A percentile compares a stretch with the other conserved stretches of the same genome.
Conservation (phyloP, 1,140 invertebrate species). For the Aphis craccivora region DNA sequence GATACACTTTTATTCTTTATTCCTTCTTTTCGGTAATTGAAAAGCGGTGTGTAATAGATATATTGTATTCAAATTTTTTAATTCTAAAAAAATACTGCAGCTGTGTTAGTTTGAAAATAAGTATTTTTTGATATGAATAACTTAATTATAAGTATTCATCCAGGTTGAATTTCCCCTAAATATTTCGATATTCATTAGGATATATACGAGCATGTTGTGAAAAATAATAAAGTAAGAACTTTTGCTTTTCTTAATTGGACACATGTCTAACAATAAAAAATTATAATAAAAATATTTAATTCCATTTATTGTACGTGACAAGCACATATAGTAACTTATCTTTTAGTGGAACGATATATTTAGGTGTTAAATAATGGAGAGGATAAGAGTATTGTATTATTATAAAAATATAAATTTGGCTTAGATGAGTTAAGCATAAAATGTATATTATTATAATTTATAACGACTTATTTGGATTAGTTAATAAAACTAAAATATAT, state of each 20-base stretch:
- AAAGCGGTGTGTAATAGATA: not conserved
- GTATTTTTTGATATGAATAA: not conserved
- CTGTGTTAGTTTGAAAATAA: not conserved
- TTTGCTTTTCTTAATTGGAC: too few species aligned
- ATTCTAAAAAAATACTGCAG: not conserved
- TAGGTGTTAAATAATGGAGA: not conserved
- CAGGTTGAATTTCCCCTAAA: not conserved
- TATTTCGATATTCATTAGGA: not conserved
- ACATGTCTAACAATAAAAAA: too few species aligned
- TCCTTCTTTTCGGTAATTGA: not conserved
- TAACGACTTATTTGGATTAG: too few species aligned
- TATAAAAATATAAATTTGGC: not conserved
- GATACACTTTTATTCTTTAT: not conserved
- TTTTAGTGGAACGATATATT: not conserved
- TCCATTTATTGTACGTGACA: too few species aligned
- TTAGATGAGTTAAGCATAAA: too few species aligned
- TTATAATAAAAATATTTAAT: too few species aligned
- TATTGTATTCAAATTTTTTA: not conserved
- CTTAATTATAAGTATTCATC: not conserved
- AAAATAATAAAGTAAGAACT: not conserved
- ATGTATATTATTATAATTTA: too few species aligned
- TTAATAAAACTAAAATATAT: too few species aligned
- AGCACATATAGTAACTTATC: too few species aligned
- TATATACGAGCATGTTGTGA: not conserved
- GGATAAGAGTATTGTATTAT: not conserved